Percentiles rank a stretch among this genome's conserved stretches.
These are phyloP conservation scores for Rattus rattus DNA, from an alignment of 2,113 vertebrate genomes.

Conservation along the genomic window DNA sequence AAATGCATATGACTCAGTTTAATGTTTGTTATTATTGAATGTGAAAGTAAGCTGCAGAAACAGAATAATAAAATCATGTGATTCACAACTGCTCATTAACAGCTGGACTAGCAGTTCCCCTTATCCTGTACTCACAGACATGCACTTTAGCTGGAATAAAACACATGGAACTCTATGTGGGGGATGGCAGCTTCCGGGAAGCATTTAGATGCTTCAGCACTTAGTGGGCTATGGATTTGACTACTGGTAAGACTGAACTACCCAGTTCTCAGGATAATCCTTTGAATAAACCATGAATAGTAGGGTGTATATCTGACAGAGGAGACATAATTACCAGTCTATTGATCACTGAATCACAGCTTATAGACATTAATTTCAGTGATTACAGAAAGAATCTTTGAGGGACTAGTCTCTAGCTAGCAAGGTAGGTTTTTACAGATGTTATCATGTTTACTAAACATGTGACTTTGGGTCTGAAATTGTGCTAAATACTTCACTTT, in stretches of 20 bases:
- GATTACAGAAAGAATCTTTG: neutral
- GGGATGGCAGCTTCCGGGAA: neutral
- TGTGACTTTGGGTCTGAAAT: neutral
- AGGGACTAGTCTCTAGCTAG: neutral
- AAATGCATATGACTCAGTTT: neutral
- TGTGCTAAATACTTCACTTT: neutral
- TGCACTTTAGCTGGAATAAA: neutral
- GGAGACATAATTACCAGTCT: neutral
- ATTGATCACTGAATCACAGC: neutral
- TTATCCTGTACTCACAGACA: neutral
- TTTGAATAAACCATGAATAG: neutral
- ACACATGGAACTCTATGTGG: neutral
- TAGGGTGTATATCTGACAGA: neutral
- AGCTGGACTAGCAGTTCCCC: neutral
- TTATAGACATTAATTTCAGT: neutral
- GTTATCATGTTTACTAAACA: neutral
- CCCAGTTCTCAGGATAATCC: neutral
- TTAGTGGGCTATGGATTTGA: neutral
- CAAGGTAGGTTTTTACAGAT: neutral
- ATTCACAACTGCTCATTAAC: neutral
- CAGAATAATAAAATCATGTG: neutral
- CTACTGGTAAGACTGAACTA: neutral
- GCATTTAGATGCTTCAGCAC: neutral
- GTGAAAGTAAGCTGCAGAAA: neutral
- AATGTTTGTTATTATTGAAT: neutral